Evolutionary conservation across 2,113 vertebrate genomes (phyloP).

Genomic region (Elachura formosa): DNA sequence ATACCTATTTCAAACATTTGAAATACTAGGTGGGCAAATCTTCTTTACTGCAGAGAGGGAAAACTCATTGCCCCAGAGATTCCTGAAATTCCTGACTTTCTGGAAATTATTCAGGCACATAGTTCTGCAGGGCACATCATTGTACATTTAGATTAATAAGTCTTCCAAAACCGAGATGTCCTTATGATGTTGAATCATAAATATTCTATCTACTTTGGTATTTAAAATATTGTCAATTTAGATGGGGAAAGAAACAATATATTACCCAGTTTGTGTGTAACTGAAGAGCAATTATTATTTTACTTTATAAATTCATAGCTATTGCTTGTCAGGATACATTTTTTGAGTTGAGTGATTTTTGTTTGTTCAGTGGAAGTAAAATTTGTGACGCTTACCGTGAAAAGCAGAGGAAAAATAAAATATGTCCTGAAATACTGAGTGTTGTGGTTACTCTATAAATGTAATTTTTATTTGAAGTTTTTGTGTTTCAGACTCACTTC

Average conservation of each 20-base stretch:
- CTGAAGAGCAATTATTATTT: not conserved
- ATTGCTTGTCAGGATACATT: not conserved
- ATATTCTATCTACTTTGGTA: not conserved
- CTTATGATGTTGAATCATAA: not conserved
- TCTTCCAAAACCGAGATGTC: not conserved
- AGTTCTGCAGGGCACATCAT: not conserved
- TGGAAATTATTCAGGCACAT: rapidly evolving
- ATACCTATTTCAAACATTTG: not conserved
- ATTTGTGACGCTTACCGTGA: not conserved
- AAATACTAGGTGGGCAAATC: not conserved
- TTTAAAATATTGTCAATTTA: not conserved
- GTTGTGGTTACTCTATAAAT: not conserved
- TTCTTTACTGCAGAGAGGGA: not conserved
- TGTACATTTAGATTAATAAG: not conserved
- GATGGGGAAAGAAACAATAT: not conserved
- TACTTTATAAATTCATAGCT: not conserved
- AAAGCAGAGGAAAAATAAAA: not conserved
- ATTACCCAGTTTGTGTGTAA: not conserved
- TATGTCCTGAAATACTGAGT: not conserved
- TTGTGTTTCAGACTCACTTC: not conserved
- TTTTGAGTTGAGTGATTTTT: not conserved
- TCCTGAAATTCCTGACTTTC: no score
- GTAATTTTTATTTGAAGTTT: not conserved
- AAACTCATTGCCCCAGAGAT: not conserved
- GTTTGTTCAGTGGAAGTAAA: not conserved